These are phyloP conservation scores for Gallirallus australis DNA, from an alignment of 2,797 vertebrate genomes.

Conservation along the genomic window DNA sequence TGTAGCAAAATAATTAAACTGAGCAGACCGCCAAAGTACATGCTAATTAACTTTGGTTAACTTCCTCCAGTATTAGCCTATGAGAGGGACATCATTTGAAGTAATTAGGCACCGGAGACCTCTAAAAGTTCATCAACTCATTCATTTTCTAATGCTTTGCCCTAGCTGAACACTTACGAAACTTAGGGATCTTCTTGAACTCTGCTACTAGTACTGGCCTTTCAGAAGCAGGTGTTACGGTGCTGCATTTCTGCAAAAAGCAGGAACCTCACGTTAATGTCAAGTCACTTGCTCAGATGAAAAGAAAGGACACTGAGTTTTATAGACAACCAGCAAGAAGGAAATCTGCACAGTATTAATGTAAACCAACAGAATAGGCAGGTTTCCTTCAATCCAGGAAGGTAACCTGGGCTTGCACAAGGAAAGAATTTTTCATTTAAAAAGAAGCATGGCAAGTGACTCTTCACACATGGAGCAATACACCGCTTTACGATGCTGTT, in stretches of 20 bases:
- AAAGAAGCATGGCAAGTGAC: not conserved
- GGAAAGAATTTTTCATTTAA: not conserved
- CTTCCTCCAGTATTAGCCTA: not conserved
- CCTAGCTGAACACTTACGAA: not conserved
- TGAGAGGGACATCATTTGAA: not conserved
- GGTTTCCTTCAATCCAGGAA: not conserved
- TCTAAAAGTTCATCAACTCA: not conserved
- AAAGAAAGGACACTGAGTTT: not conserved
- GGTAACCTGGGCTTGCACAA: not conserved
- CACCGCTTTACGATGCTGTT: not conserved
- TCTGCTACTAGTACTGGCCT: not conserved
- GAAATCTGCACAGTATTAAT: not conserved
- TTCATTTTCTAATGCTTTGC: not conserved
- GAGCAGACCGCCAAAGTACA: constrained; percentile 23
- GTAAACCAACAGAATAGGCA: not conserved
- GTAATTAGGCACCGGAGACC: constrained; percentile 29
- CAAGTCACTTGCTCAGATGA: not conserved
- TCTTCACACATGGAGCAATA: not conserved
- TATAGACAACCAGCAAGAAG: not conserved
- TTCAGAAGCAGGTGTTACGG: not conserved
- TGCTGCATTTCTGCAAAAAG: not conserved
- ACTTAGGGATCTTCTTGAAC: not conserved
- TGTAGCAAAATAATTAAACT: constrained; percentile 38
- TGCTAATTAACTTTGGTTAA: constrained; percentile 52
- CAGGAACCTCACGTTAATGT: not conserved